Evolutionary conservation across 2,797 vertebrate species (phyloP), one percentile per base, ranked within the genome.

Genomic region (Gymnocypris eckloni): DNA sequence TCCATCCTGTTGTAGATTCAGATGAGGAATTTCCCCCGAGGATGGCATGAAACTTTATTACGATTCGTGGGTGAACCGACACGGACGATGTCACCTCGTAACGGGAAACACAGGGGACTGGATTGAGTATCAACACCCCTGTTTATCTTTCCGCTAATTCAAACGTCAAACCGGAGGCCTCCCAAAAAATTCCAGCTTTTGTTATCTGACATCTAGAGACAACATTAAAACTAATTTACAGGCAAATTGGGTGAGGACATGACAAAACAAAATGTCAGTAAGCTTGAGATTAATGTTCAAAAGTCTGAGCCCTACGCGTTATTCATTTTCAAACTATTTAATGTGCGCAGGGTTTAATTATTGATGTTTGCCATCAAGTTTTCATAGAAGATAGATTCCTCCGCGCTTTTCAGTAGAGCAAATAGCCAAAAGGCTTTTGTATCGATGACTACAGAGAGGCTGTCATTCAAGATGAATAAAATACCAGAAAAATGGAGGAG

Each of bases 201-300:
- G 69, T 48, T 83, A 86, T 89, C 86, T 85, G 71, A 48, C 82
- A 88, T 87, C 86, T 81, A 87, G 28, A 79, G 82, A 79, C 61
- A 76, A 84, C 43, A 82, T 50, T 28, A 52, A 73, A 81, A 88
- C 83, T 83, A 70, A 84, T 86, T 86, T 89, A 73, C 41, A 87
- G 89, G 80, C 84, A 90, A 88, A 90, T 86, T 25, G 56, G 64
- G 75, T 61, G 61, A 87, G 59, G 77, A 86, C 50, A 71, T 86
- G 79, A 80, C 79, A 48, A 83, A 85, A 76, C 64, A 52, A 89
- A 85, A 88, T 83, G 88, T 83, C 79, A 89, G 41, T 48, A 83
- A 73, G 80, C 33, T 79, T 61, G n/a, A 86, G 87, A 90, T 88
- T 84, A 90, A 88, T 82, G 79, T 50, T 50, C 45, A 28, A 78